Evolutionary conservation across 2,888 invertebrate species (phyloP), one percentile per base, ranked within the genome.

Genomic region (Polylopha cassiicola): DNA sequence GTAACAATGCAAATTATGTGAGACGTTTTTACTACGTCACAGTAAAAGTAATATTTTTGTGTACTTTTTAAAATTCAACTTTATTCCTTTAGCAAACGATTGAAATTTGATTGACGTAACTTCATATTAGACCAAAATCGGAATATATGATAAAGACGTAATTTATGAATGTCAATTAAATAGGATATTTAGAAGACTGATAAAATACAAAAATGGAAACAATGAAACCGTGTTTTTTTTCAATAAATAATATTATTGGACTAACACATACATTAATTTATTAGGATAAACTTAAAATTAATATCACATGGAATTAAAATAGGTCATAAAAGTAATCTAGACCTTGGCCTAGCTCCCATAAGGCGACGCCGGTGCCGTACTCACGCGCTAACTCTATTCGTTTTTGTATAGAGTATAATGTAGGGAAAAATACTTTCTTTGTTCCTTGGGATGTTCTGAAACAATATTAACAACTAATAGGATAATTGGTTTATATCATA

Each of bases 321-420:
- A 85, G 63, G 86, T 98, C 97, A 73, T 96, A 98, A 75, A 98
- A 98, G 72, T 95, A 98, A 75, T 96, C 93, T 9, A 98, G 82
- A 11, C 98, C 98, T 78, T 98, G 98, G 0, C 98, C 98, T n/a
- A 97, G 77, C 69, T 98, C 98, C 98, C 98, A 98, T 57, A 98
- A 91, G 0, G 97, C 93, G 26, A 98, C 86, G 0, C 97, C 97
- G 2, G 92, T 92, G 4, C 94, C 93, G 33, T 95, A 86, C 64
- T 94, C 89, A 39, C 87, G 80, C 0, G 95, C 95, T 29, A 97
- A 78, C 42, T 95, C 90, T 8, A 98, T 79, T 50, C 98, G 87
- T 64, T 89, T 87, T 47, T 93, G 88, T 49, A 98, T 90, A 0
- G 97, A 97, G 61, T 90, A 89, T n/a, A 97, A 75, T 0, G 96